Evolutionary conservation across 1,140 invertebrate species (phyloP), one percentile per base, ranked within the genome.

Genomic region (Pomacea maculata): DNA sequence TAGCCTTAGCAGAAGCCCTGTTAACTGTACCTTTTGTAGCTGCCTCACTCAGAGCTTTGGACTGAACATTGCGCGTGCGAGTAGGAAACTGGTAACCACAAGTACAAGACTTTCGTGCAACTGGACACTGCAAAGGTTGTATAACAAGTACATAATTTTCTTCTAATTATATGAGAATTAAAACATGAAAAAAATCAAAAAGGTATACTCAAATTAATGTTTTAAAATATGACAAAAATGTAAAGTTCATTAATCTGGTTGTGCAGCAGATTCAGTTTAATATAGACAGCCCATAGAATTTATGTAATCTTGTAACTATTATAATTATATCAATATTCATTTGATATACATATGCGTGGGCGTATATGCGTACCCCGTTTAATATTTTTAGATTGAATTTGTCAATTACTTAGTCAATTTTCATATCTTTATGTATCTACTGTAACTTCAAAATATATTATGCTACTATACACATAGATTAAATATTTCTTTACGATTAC

Each of bases 71-170:
- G 29, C 57, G 72, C 73, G 73, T 68, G 81, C 86, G 45, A 12
- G 81, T 70, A 25, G 84, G 76, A 64, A 86, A 86, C 25, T 81
- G 78, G 71, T 82, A 70, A 79, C 84, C 83, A 83, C 84, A 85
- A 55, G 84, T 78, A 84, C 87, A 88, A 34, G 80, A 82, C 79
- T 87, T 88, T 57, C 87, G 85, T 25, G 87, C 87, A 45, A 86
- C 85, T 55, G 87, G 87, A 75, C 86, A 84, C 86, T 87, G 82
- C 45, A 85, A 87, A 15, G 54, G 73, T 70, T 52, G 70, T 1
- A 70, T 65, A 19, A 79, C 19, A n/a, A 21, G 34, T 19, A 67
- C 0, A 34, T n/a, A 29, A 12, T 70, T 70, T 29, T 45, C 54
- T 34, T 70, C 17, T 15, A 19, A 63, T 63, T n/a, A n/a, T 61